Evolutionary conservation across 2,113 vertebrate genomes (phyloP).

Genomic region (Tricholaema leucomelas): DNA sequence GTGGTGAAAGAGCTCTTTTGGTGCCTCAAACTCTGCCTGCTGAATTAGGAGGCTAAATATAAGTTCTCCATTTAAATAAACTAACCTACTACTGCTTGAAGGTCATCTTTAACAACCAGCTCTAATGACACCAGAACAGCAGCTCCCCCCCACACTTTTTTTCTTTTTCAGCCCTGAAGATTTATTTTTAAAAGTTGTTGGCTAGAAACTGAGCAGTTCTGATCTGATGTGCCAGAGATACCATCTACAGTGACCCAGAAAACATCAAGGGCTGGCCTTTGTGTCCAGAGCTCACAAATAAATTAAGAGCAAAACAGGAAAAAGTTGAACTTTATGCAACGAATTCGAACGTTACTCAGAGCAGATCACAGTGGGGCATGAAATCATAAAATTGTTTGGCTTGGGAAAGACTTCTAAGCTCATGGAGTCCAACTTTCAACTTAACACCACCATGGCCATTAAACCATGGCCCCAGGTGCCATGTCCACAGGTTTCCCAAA

Average conservation of each 20-base stretch:
- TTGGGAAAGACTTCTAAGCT: too few relatives aligned
- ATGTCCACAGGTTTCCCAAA: too few relatives aligned
- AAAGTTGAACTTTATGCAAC: not conserved
- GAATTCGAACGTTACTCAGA: not conserved
- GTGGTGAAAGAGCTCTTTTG: not conserved
- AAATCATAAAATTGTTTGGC: too few relatives aligned
- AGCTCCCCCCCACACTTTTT: not conserved
- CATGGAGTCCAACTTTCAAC: too few relatives aligned
- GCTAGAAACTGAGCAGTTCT: not conserved
- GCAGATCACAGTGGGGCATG: too few relatives aligned
- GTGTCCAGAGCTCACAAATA: not conserved
- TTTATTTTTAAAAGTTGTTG: not conserved
- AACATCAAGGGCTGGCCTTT: not conserved
- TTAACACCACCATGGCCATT: too few relatives aligned
- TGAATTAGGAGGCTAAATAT: not conserved
- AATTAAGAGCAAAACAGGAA: not conserved
- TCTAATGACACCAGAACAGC: not conserved
- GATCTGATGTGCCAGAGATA: not conserved
- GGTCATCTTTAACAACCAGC: slow-evolving; percentile 50
- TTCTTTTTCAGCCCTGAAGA: not conserved
- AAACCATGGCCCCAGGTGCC: too few relatives aligned
- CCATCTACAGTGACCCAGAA: slow-evolving; percentile 13
- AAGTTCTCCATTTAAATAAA: not conserved
- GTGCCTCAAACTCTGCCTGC: not conserved
- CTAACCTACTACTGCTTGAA: slow-evolving; percentile 27